Percentiles rank a stretch among this genome's conserved stretches.
Evolutionary conservation across 1,140 invertebrate genomes (phyloP).

Genomic region (roundworm (Caenorhabditis elegans)): WBcel235 BX284603.4:1552501-1553000

Average conservation of each 20-base stretch:
- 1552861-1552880: conserved; percentile 83
- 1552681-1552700: conserved; percentile 73
- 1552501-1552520: too few species aligned
- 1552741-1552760: conserved; percentile 87
- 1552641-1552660: conserved; percentile 87
- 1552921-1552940: conserved; percentile 92
- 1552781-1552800: background rate
- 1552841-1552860: conserved; percentile 84
- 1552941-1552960: conserved; percentile 91
- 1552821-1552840: conserved; percentile 71
- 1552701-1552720: conserved; percentile 90
- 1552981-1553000: conserved; percentile 69
- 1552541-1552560: too few species aligned
- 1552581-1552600: background rate
- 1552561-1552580: too few species aligned
- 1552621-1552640: conserved; percentile 91
- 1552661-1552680: conserved; percentile 85
- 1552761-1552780: conserved; percentile 74
- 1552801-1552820: background rate
- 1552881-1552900: conserved; percentile 76
- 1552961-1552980: conserved; percentile 84
- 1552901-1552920: conserved; percentile 83
- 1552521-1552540: too few species aligned
- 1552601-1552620: conserved; percentile 79
- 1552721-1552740: conserved; percentile 79